Conservation (phyloP, 2,888 invertebrate species). For the Drosophila meridionalis region DNA sequence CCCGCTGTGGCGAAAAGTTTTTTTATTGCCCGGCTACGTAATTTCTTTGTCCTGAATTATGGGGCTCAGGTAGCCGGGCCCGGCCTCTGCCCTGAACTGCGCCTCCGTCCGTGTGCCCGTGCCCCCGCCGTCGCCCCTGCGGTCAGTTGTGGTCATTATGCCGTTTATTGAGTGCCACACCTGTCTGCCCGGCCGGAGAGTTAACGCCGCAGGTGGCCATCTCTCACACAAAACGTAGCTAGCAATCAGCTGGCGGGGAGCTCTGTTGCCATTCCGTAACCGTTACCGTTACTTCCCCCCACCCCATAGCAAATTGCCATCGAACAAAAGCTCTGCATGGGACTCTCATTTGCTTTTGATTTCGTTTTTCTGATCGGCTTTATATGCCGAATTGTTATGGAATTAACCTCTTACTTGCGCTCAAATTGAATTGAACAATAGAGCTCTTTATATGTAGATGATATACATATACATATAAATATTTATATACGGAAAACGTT, state of each 20-base stretch:
- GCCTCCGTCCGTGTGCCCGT: background rate
- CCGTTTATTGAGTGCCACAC: slow-evolving; percentile 76
- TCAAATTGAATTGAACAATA: slow-evolving; percentile 20
- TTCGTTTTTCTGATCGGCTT: slow-evolving; percentile 8
- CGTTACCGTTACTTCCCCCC: background rate
- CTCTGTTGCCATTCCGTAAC: background rate
- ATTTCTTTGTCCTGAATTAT: slow-evolving; percentile 77
- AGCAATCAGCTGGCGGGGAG: background rate
- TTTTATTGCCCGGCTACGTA: slow-evolving; percentile 72
- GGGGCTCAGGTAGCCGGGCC: slow-evolving; percentile 41
- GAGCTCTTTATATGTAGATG: background rate
- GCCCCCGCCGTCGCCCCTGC: slow-evolving; percentile 18
- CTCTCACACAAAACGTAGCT: slow-evolving; percentile 3
- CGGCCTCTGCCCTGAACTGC: slow-evolving; percentile 19
- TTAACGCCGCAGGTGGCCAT: slow-evolving; percentile 36
- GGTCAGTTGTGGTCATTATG: slow-evolving; percentile 72
- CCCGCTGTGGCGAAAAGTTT: slow-evolving; percentile 32
- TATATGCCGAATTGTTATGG: slow-evolving; percentile 25
- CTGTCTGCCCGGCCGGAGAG: slow-evolving; percentile 38
- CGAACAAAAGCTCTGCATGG: slow-evolving; percentile 45
- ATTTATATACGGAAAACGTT: background rate
- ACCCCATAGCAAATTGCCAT: slow-evolving; percentile 43
- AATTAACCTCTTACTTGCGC: slow-evolving; percentile 29
- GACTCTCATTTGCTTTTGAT: background rate
- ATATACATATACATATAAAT: background rate